Evolutionary conservation across 2,797 vertebrate genomes (phyloP).

Genomic region (Scolopax bukidnonensis): DNA sequence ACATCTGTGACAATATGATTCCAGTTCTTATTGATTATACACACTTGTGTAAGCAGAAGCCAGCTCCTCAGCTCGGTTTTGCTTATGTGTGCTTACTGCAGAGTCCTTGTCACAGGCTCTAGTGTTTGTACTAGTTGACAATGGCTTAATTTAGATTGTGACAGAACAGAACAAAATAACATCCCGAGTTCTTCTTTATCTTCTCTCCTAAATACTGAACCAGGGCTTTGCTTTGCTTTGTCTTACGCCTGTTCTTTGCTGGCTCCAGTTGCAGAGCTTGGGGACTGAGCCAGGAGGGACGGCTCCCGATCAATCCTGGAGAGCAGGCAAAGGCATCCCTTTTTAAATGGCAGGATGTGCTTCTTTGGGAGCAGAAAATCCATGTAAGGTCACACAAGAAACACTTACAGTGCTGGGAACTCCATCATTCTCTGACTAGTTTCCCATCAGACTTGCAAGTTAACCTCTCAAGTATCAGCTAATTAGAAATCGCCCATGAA

Average conservation of each 20-base stretch:
- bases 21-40: not conserved
- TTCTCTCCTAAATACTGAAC: not conserved
- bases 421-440: not conserved
- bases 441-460: slow-evolving; percentile 9
- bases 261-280: not conserved
- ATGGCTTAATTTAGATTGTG: not conserved
- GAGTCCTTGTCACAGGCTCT: not conserved
- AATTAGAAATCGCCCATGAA: slow-evolving; percentile 60
- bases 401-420: not conserved
- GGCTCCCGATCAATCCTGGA: not conserved
- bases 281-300: not conserved
- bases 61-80: not conserved
- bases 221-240: not conserved
- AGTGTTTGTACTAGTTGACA: not conserved
- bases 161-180: not conserved
- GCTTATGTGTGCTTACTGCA: not conserved
- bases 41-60: not conserved
- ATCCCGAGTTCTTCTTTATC: not conserved
- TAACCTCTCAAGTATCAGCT: slow-evolving; percentile 48
- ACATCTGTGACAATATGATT: not conserved
- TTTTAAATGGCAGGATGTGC: not conserved
- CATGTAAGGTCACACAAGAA: not conserved
- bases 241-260: not conserved
- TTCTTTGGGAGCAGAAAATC: not conserved
- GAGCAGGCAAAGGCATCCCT: not conserved